Evolutionary conservation across 2,888 invertebrate genomes (phyloP).

Genomic region (Blastobasis lacticolella): DNA sequence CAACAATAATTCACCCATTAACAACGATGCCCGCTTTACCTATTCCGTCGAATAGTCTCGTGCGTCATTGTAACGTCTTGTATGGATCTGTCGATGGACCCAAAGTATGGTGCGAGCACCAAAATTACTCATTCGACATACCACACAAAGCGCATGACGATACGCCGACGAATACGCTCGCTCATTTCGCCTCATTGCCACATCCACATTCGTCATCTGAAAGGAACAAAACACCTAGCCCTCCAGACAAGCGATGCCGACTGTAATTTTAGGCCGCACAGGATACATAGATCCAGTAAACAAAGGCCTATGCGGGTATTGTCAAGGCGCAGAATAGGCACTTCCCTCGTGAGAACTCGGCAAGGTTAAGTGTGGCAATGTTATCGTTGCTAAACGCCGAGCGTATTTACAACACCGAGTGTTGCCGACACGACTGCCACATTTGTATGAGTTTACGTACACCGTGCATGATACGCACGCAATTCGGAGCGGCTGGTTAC

Average conservation of each 20-base stretch:
- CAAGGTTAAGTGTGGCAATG: conserved; percentile 73
- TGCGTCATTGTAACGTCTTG: too few relatives aligned
- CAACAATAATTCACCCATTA: conserved; percentile 44
- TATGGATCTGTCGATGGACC: too few relatives aligned
- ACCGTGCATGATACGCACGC: conserved; percentile 21
- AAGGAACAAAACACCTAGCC: too few relatives aligned
- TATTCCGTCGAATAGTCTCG: too few relatives aligned
- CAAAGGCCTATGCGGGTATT: conserved; percentile 70
- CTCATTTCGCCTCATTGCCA: too few relatives aligned
- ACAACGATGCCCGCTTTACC: conserved; percentile 23
- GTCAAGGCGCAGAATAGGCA: conserved; percentile 72
- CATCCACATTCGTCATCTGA: too few relatives aligned
- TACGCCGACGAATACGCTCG: too few relatives aligned
- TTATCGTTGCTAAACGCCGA: conserved; percentile 71
- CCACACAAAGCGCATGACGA: too few relatives aligned
- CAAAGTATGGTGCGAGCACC: too few relatives aligned
- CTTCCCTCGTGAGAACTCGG: conserved; percentile 73
- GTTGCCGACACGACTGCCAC: conserved; percentile 62
- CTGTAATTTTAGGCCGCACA: conserved; percentile 47
- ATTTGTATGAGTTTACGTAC: conserved; percentile 38
- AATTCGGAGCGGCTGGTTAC: conserved; percentile 7
- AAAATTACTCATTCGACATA: too few relatives aligned
- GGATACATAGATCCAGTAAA: conserved; percentile 56
- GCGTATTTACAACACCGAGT: conserved; percentile 69
- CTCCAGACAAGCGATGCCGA: background rate